phyloP scores from a whole-genome alignment of 2,797 vertebrate species.

The Simalia tracyae region DNA sequence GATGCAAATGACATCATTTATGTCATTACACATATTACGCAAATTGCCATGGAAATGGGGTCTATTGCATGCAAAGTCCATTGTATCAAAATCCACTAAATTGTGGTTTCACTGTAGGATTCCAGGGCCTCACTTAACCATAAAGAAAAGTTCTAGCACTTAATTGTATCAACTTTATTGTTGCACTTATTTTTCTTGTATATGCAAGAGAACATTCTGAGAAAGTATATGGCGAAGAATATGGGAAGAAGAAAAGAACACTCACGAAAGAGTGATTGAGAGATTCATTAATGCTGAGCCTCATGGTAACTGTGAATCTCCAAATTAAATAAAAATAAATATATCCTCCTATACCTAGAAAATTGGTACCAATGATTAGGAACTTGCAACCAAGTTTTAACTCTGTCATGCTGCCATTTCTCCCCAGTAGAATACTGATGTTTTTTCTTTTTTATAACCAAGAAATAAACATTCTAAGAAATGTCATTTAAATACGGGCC shows the following conservation, averaged over 20 bases:
- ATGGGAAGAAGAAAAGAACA: neutral
- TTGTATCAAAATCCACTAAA: neutral
- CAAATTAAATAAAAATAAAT: too few species aligned
- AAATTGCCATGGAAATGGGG: neutral
- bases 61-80: neutral
- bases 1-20: neutral
- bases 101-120: neutral
- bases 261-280: neutral
- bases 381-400: too few species aligned
- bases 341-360: too few species aligned
- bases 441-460: too few species aligned
- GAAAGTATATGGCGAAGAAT: neutral
- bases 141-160: neutral
- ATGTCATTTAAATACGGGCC: too few species aligned
- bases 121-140: neutral
- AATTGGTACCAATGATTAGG: too few species aligned
- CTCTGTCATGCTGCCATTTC: too few species aligned
- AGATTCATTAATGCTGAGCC: too few species aligned
- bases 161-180: conserved; percentile 3
- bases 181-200: neutral
- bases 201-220: neutral
- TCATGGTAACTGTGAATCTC: too few species aligned
- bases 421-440: too few species aligned
- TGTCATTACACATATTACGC: neutral
- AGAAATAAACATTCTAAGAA: too few species aligned